Evolutionary conservation across 2,797 vertebrate species (phyloP), one percentile per base, ranked within the genome.

Genomic region (Enoplosus armatus): DNA sequence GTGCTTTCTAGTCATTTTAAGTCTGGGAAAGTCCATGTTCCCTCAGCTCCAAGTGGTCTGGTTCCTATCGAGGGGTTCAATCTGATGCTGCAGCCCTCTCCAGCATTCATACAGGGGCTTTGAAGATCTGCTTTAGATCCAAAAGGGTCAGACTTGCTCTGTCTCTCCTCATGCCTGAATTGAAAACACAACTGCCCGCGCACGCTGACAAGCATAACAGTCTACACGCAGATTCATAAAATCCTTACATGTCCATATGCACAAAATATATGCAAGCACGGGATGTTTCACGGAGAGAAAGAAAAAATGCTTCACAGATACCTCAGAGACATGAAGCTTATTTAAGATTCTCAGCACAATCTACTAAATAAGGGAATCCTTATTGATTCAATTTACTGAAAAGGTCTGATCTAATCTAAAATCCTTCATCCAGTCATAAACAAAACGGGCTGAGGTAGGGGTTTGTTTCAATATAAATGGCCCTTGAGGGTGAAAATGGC

Each of bases 81-180:
- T 59, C 85, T 85, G 83, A 90, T 84, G 88, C 67, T 78, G 72
- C 65, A 41, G 83, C 66, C 37, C 62, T 72, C 43, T 64, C 75
- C 68, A 66, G 59, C 77, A 66, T 86, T 87, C 75, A 76, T 54
- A 64, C 75, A 37, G 70, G 76, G 63, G 61, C 85, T 89, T 85
- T 79, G 75, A 85, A 85, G 87, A 86, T 80, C 91, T 89, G 91
- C 80, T 90, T 93, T 87, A 82, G 89, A 92, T 89, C 90, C 85
- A 88, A 47, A 76, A 29, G 53, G 79, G 78, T 79, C 82, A 75
- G 77, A 72, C 77, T 80, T 45, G 51, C 37, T 72, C 79, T 50
- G 70, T 83, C 72, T 86, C 77, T 83, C 87, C 85, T 87, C 86
- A 76, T 77, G 80, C 79, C 75, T 48, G 53, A 83, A 87, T 75